phyloP scores from a whole-genome alignment of 1,140 invertebrate genomes.

The Drosophila nasuta region DNA sequence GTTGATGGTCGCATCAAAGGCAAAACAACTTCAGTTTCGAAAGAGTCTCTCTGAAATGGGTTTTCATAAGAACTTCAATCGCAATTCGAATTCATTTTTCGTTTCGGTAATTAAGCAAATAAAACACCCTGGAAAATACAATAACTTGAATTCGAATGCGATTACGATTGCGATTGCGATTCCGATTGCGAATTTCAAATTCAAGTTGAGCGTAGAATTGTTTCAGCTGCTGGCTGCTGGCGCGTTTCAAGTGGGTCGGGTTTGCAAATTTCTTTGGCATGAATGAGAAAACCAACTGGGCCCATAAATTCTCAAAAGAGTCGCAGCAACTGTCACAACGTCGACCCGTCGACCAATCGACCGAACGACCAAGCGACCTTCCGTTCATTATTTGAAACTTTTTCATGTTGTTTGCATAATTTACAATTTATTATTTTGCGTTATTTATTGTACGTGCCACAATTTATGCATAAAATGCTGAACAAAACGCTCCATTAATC shows the following conservation, averaged over 20 bases:
- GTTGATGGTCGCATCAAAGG: conserved; percentile 37
- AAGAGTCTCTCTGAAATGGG: conserved; percentile 27
- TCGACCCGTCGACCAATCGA: not conserved
- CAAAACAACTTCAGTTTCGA: conserved; percentile 41
- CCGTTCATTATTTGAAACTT: conserved; percentile 67
- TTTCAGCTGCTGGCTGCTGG: conserved; percentile 17
- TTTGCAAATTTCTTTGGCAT: conserved; percentile 69
- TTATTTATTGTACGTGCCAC: conserved; percentile 76
- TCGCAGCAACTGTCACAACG: conserved; percentile 14
- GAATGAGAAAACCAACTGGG: conserved; percentile 51
- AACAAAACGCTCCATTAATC: conserved; percentile 79
- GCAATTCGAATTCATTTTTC: conserved; percentile 14
- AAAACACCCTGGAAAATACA: conserved; percentile 36
- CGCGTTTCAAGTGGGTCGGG: conserved; percentile 58
- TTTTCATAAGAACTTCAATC: conserved; percentile 26
- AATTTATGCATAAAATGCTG: conserved; percentile 77
- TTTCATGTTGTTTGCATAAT: conserved; percentile 79
- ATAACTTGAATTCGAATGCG: conserved; percentile 29
- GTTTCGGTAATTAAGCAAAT: conserved; percentile 44
- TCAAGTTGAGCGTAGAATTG: conserved; percentile 46
- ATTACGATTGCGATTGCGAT: no score
- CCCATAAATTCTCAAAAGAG: conserved; percentile 49
- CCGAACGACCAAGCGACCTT: conserved; percentile 48
- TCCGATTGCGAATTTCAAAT: not conserved
- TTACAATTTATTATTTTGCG: conserved; percentile 79